Conservation (phyloP, 2,113 vertebrate genomes). For the Chaetodon auriga region DNA sequence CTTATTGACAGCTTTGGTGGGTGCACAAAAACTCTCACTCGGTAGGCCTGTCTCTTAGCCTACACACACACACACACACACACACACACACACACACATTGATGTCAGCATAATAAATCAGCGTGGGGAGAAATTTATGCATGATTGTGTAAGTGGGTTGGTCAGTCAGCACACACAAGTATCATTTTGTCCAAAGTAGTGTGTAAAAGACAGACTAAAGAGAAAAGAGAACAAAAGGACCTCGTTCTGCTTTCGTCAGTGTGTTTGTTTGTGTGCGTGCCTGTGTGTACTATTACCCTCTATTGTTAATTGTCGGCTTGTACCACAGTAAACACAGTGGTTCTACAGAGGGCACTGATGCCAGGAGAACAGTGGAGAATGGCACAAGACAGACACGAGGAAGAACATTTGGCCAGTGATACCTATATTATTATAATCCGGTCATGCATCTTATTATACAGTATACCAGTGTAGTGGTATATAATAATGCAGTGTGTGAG, state of each 20-base stretch:
- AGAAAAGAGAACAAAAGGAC: constrained; percentile 67
- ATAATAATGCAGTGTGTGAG: too few species aligned
- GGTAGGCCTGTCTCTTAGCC: constrained; percentile 25
- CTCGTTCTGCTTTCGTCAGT: constrained; percentile 52
- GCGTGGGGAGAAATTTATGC: constrained; percentile 65
- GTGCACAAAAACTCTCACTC: constrained; percentile 40
- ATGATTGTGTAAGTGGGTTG: constrained; percentile 70
- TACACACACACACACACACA: constrained; percentile 10
- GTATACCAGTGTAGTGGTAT: background rate
- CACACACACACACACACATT: constrained; percentile 14
- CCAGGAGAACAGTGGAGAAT: constrained; percentile 42
- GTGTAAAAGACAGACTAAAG: constrained; percentile 49
- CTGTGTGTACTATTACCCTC: constrained; percentile 49
- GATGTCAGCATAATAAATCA: constrained; percentile 31
- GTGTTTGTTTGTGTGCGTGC: constrained; percentile 1
- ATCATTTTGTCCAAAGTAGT: constrained; percentile 48
- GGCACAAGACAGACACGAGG: constrained; percentile 32
- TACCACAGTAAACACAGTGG: constrained; percentile 49
- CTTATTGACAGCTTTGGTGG: constrained; percentile 70
- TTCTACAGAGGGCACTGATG: constrained; percentile 38
- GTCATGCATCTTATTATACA: background rate
- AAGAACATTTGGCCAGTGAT: background rate
- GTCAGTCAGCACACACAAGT: constrained; percentile 55
- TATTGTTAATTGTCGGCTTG: constrained; percentile 77
- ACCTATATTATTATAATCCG: background rate